Percentiles rank a stretch among this genome's conserved stretches.
These are phyloP conservation scores for Motacilla alba DNA, from an alignment of 2,113 vertebrate species.

Conservation along the genomic window DNA sequence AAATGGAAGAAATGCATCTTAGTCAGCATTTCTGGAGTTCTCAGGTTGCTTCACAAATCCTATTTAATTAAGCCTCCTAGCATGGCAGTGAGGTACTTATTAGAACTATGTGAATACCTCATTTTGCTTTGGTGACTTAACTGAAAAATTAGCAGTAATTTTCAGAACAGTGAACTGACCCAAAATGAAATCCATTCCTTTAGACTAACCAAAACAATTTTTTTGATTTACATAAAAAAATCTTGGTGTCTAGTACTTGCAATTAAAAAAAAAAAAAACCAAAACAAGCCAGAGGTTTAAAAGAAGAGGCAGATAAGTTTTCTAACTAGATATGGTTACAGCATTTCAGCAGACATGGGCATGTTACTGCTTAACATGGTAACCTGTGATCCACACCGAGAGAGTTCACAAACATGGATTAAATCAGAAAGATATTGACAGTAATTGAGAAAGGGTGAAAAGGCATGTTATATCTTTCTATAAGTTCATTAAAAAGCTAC, in stretches of 20 bases:
- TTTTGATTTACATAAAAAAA: not conserved
- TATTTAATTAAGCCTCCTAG: not conserved
- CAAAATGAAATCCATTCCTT: not conserved
- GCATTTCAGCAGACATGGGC: not conserved
- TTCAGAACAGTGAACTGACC: not conserved
- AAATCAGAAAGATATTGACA: not conserved
- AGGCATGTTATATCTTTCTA: not conserved
- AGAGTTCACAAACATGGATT: not conserved
- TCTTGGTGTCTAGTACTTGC: not conserved
- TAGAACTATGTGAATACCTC: not conserved
- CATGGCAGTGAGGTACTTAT: not conserved
- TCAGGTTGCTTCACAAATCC: not conserved
- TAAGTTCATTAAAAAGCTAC: not conserved
- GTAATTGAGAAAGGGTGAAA: not conserved
- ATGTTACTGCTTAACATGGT: not conserved
- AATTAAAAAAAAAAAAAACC: not conserved
- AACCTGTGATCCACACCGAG: not conserved
- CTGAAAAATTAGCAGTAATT: not conserved
- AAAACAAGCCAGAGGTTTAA: not conserved
- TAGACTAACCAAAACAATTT: not conserved
- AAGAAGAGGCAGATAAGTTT: not conserved
- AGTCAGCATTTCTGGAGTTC: not conserved
- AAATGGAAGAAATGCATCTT: not conserved
- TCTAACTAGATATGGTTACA: not conserved
- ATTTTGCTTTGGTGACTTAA: not conserved